Percentiles rank a stretch among this genome's conserved stretches.
phyloP scores from a whole-genome alignment of 2,113 vertebrate genomes.

The Elanus axillaris region DNA sequence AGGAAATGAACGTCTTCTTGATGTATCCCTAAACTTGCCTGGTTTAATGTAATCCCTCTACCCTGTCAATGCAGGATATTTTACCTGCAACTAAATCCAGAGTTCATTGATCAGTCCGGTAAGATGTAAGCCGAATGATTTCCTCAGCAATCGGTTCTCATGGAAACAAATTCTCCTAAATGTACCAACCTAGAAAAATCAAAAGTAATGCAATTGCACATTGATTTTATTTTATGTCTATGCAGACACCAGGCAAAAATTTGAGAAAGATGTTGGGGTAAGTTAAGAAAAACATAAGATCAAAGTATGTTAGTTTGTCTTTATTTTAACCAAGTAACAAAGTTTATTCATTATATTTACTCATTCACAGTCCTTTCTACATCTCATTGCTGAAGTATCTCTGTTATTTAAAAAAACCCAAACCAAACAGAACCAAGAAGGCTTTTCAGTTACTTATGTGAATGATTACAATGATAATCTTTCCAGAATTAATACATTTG shows the following conservation, averaged over 20 bases:
- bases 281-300: background rate
- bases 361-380: background rate
- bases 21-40: background rate
- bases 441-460: background rate
- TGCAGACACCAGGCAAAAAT: background rate
- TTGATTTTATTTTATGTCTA: conserved; percentile 1
- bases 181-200: conserved; percentile 2
- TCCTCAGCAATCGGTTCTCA: conserved; percentile 35
- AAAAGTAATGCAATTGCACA: conserved; percentile 3
- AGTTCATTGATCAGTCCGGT: background rate
- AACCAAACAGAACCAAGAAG: background rate
- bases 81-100: background rate
- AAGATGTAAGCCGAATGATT: background rate
- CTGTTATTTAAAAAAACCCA: background rate
- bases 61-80: background rate
- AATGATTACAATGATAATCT: background rate
- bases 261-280: background rate
- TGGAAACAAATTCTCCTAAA: conserved; percentile 44
- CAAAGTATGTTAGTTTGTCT: background rate
- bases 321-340: background rate
- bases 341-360: background rate
- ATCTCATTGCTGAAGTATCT: background rate
- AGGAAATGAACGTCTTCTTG: background rate
- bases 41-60: background rate
- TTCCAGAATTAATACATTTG: background rate